Percentiles rank a stretch among this genome's conserved stretches.
Evolutionary conservation across 1,140 invertebrate species (phyloP).

Genomic region (Phortica variegata): DNA sequence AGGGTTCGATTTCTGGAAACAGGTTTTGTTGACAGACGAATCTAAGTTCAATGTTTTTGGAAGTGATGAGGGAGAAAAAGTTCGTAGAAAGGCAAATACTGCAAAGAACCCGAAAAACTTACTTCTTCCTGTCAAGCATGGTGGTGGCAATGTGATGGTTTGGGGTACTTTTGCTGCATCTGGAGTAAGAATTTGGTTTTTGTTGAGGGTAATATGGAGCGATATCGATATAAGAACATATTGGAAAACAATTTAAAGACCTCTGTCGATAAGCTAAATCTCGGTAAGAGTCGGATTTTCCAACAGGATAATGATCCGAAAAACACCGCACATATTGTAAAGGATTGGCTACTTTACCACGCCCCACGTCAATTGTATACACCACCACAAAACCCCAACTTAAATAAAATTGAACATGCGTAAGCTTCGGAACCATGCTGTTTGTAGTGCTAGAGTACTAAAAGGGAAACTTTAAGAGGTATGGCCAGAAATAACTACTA

Average conservation of each 20-base stretch:
- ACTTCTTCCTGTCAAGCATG: background rate
- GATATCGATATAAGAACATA: conserved; percentile 4
- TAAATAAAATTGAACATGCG: conserved; percentile 4
- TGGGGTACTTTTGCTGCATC: conserved; percentile 3
- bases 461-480: too few relatives aligned
- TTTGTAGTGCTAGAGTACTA: too few relatives aligned
- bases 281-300: conserved; percentile 3
- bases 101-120: background rate
- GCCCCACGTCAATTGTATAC: conserved; percentile 6
- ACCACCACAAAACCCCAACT: conserved; percentile 10
- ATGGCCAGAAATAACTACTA: too few relatives aligned
- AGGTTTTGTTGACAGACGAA: conserved; percentile 10
- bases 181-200: background rate
- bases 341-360: conserved; percentile 8
- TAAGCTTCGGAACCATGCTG: too few relatives aligned
- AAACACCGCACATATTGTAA: background rate
- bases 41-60: conserved; percentile 11
- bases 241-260: conserved; percentile 4
- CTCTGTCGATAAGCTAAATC: conserved; percentile 6
- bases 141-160: background rate
- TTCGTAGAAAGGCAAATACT: conserved; percentile 4
- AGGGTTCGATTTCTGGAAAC: conserved; percentile 9
- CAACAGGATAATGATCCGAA: too few relatives aligned
- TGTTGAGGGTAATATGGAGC: conserved; percentile 1
- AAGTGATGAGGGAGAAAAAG: background rate